Conservation (phyloP, 2,888 invertebrate genomes). For the Drosophila gaucha region DNA sequence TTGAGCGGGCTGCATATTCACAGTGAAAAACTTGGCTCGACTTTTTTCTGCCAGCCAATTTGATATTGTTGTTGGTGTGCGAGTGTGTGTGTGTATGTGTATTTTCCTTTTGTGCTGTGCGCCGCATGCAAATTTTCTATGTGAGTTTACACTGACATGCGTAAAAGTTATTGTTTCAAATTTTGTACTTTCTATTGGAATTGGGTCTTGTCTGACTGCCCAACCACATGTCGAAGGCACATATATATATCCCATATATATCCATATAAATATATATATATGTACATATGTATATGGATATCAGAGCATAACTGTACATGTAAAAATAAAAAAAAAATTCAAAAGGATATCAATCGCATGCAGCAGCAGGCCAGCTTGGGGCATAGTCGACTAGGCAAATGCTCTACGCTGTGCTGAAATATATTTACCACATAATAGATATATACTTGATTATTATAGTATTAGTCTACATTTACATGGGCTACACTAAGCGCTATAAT, state of each 20-base stretch:
- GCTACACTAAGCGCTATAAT: neutral
- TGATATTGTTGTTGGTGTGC: constrained; percentile 12
- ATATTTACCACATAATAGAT: neutral
- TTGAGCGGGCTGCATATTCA: constrained; percentile 43
- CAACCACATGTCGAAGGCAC: constrained; percentile 27
- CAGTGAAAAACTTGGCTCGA: constrained; percentile 45
- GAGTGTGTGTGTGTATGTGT: constrained; percentile 5
- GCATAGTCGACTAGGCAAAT: constrained; percentile 2
- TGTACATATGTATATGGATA: neutral
- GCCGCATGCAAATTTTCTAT: constrained; percentile 68
- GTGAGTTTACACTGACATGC: constrained; percentile 74
- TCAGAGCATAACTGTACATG: constrained; percentile 1
- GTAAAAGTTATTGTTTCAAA: constrained; percentile 77
- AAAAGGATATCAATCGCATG: constrained; percentile 36
- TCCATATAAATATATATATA: neutral
- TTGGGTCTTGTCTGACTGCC: constrained; percentile 32
- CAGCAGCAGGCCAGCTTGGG: no score
- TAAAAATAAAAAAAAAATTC: constrained; percentile 22
- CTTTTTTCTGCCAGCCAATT: constrained; percentile 14
- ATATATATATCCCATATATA: neutral
- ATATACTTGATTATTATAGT: neutral
- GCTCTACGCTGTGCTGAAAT: neutral
- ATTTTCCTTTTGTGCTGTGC: constrained; percentile 17
- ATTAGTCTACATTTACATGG: neutral
- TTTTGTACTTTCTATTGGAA: constrained; percentile 68